These are phyloP conservation scores for Neelides folsomi DNA, from an alignment of 2,888 invertebrate genomes.

Conservation along the genomic window DNA sequence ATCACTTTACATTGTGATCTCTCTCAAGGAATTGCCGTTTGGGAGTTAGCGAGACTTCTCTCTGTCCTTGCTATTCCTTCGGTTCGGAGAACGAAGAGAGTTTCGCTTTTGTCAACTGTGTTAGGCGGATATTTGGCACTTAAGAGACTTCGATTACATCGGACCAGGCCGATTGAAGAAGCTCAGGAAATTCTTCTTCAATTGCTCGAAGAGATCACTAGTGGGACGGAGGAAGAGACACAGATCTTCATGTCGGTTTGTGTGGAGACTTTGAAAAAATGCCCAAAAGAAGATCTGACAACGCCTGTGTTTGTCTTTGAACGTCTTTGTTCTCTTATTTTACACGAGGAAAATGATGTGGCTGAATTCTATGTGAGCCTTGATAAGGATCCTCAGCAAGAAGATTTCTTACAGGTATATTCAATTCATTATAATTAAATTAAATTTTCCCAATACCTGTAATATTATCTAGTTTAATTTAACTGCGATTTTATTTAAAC, in stretches of 20 bases:
- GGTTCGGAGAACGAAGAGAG: conserved; percentile 25
- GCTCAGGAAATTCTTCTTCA: conserved; percentile 89
- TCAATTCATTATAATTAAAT: conserved; percentile 5
- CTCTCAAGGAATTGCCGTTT: conserved; percentile 51
- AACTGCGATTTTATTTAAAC: too few relatives aligned
- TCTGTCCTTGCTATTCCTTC: conserved; percentile 31
- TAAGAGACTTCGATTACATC: conserved; percentile 71
- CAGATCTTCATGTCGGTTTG: conserved; percentile 95
- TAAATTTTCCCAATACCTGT: too few relatives aligned
- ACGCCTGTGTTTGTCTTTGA: conserved; percentile 98
- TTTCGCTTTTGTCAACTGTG: conserved; percentile 46
- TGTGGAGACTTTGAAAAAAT: conserved; percentile 85
- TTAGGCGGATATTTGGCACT: conserved; percentile 87
- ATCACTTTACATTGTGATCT: conserved; percentile 85
- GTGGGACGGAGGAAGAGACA: conserved; percentile 86
- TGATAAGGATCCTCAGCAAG: conserved; percentile 97
- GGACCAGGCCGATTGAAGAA: conserved; percentile 88
- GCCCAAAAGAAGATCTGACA: conserved; percentile 76
- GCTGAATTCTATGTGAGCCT: conserved; percentile 91
- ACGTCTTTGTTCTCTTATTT: conserved; percentile 88
- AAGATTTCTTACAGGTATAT: conserved; percentile 80
- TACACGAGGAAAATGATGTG: conserved; percentile 92
- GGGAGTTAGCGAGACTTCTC: conserved; percentile 26
- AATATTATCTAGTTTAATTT: too few relatives aligned
- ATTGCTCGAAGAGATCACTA: conserved; percentile 44